Percentiles rank a stretch among this genome's conserved stretches.
These are phyloP conservation scores for Coelopa frigida DNA, from an alignment of 1,140 invertebrate genomes.

Conservation along the genomic window DNA sequence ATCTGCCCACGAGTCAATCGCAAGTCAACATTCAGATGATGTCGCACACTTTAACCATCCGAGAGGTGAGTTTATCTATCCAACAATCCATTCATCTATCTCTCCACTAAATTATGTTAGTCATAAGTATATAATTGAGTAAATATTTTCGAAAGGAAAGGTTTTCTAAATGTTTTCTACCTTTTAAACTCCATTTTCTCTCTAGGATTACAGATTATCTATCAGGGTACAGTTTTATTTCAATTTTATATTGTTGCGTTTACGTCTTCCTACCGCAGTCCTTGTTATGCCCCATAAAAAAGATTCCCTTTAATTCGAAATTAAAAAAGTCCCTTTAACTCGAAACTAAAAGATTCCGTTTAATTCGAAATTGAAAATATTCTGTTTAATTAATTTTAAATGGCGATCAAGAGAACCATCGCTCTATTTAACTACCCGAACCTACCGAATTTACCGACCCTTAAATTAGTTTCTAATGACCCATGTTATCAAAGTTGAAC, in stretches of 20 bases:
- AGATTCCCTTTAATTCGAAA: no score
- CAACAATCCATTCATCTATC: no score
- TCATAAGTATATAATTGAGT: not conserved
- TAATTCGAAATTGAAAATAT: no score
- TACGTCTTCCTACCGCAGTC: not conserved
- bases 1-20: constrained; percentile 81
- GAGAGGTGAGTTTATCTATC: constrained; percentile 61
- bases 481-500: no score
- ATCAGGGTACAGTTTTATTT: not conserved
- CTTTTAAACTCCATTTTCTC: not conserved
- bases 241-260: not conserved
- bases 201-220: not conserved
- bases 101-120: not conserved
- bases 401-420: no score
- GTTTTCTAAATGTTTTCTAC: not conserved
- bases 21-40: constrained; percentile 91
- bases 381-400: no score
- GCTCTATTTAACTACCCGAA: no score
- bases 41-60: constrained; percentile 82
- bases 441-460: no score
- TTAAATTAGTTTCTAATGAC: no score
- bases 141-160: not conserved
- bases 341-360: no score
- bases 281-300: no score
- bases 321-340: no score